These are phyloP conservation scores for Porites lobata DNA, from an alignment of 92 coral and sea anemone genomes.

Conservation along the genomic window DNA sequence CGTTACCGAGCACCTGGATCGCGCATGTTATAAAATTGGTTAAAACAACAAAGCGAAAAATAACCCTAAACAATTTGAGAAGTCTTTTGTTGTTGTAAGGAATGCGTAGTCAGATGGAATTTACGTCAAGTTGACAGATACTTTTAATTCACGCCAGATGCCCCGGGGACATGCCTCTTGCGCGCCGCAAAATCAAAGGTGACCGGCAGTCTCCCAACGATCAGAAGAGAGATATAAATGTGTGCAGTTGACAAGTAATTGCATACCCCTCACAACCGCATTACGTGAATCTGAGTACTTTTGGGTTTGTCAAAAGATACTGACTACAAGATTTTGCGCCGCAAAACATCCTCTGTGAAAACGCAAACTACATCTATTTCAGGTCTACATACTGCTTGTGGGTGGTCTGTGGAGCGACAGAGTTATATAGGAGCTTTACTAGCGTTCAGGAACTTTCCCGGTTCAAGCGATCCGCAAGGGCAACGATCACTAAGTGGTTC, in stretches of 20 bases:
- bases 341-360: constrained; percentile 10
- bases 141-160: constrained; percentile 91
- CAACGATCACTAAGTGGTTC: constrained; percentile 14
- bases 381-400: constrained; percentile 3
- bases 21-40: constrained; percentile 87
- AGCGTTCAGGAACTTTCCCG: constrained; percentile 7
- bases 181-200: constrained; percentile 81
- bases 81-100: constrained; percentile 92
- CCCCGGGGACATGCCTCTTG: constrained; percentile 68
- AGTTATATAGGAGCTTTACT: constrained; percentile 28
- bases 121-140: constrained; percentile 81
- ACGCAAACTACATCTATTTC: background rate
- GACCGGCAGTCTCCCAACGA: constrained; percentile 34
- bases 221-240: constrained; percentile 40
- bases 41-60: constrained; percentile 86
- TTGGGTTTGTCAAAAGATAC: constrained; percentile 12
- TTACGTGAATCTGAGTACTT: constrained; percentile 52
- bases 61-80: constrained; percentile 92
- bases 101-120: constrained; percentile 87
- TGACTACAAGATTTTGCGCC: constrained; percentile 24
- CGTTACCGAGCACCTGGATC: constrained; percentile 46
- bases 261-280: constrained; percentile 49
- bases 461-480: background rate
- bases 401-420: constrained; percentile 35
- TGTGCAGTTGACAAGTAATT: constrained; percentile 48